phyloP scores from a whole-genome alignment of 2,113 vertebrate genomes.

The Vidua macroura region DNA sequence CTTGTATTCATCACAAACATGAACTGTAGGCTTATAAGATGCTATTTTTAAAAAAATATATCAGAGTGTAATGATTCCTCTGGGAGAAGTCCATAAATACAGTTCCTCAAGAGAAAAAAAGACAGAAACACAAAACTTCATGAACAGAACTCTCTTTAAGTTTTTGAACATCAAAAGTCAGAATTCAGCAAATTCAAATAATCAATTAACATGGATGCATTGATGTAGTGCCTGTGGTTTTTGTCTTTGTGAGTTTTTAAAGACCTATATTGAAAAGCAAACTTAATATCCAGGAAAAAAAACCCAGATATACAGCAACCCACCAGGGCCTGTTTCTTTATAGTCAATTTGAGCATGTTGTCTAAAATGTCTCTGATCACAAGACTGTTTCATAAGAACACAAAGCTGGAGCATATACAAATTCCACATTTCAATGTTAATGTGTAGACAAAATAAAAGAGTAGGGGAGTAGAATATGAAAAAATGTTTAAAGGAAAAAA shows the following conservation, averaged over 20 bases:
- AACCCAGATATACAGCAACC: accelerated
- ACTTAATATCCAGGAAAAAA: not conserved
- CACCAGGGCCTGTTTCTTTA: not conserved
- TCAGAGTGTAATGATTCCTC: not conserved
- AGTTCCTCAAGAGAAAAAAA: not conserved
- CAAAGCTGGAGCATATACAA: not conserved
- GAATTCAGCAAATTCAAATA: not conserved
- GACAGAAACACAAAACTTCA: not conserved
- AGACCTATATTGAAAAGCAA: not conserved
- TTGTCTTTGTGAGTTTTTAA: not conserved
- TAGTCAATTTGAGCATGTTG: not conserved
- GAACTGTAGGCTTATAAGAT: not conserved
- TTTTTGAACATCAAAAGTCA: not conserved
- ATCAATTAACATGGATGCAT: not conserved
- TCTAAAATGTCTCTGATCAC: not conserved
- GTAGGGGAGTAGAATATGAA: accelerated
- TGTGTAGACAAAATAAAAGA: not conserved
- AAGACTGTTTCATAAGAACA: not conserved
- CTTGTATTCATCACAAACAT: not conserved
- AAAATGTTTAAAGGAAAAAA: not conserved
- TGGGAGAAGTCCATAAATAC: not conserved
- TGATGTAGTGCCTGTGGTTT: not conserved
- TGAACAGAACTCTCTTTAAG: not conserved
- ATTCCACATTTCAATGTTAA: not conserved
- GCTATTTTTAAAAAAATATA: not conserved